Evolutionary conservation across 2,113 vertebrate species (phyloP).

Genomic region (Spheniscus mendiculus): DNA sequence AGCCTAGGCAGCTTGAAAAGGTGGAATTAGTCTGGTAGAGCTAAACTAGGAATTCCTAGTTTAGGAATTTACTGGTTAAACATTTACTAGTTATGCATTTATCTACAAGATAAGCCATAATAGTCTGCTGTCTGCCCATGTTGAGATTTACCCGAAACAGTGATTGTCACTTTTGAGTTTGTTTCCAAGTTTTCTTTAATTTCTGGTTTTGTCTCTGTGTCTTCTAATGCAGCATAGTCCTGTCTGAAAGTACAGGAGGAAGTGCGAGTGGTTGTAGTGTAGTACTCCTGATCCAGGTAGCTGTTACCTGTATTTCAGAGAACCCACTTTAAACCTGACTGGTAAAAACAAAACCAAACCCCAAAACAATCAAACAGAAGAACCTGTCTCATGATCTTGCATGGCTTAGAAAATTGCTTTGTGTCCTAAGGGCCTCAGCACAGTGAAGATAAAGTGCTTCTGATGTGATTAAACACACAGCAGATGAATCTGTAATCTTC

Average conservation of each 20-base stretch:
- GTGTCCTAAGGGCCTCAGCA: neutral
- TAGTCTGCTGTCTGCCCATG: neutral
- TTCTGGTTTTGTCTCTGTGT: neutral
- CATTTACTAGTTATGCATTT: neutral
- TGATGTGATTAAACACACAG: neutral
- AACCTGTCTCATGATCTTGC: neutral
- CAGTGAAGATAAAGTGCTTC: neutral
- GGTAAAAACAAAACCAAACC: neutral
- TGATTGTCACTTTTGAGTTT: neutral
- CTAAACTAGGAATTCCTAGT: neutral
- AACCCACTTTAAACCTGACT: neutral
- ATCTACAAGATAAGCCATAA: neutral
- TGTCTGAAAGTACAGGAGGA: neutral
- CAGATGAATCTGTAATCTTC: neutral
- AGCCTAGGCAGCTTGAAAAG: neutral
- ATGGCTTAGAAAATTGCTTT: neutral
- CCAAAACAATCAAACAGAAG: neutral
- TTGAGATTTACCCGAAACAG: neutral
- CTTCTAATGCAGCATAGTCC: neutral
- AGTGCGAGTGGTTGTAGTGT: neutral
- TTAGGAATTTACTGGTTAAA: neutral
- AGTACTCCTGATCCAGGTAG: neutral
- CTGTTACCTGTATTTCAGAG: neutral
- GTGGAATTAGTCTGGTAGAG: neutral
- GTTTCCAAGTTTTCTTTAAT: neutral